Conservation (phyloP, 2,888 invertebrate species). For the Drosophila longiperda region DNA sequence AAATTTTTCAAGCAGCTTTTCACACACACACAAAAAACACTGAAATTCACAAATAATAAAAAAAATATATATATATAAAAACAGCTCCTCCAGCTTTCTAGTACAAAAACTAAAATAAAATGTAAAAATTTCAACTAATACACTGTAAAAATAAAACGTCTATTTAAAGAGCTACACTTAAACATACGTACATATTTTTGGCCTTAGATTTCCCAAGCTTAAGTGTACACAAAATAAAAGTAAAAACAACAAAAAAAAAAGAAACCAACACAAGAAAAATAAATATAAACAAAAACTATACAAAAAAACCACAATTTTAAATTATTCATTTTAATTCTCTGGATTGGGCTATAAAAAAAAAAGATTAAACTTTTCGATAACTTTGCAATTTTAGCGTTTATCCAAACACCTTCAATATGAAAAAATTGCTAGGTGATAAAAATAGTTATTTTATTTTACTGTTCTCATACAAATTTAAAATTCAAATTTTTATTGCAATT, state of each 20-base stretch:
- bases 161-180: constrained; percentile 52
- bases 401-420: constrained; percentile 3
- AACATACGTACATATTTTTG: constrained; percentile 75
- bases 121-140: constrained; percentile 44
- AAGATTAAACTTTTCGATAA: neutral
- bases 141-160: constrained; percentile 55
- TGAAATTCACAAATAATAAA: neutral
- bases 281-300: constrained; percentile 66
- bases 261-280: constrained; percentile 51
- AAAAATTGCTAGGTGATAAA: constrained; percentile 3
- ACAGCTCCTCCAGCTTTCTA: constrained; percentile 64
- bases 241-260: constrained; percentile 40
- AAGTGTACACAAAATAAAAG: constrained; percentile 59
- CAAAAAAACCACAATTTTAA: constrained; percentile 13
- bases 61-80: neutral
- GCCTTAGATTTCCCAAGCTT: constrained; percentile 75
- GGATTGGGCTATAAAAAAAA: neutral
- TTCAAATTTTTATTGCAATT: constrained; percentile 63
- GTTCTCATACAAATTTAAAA: constrained; percentile 35
- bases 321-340: neutral
- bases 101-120: constrained; percentile 63
- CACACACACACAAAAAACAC: constrained; percentile 27
- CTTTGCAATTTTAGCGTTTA: constrained; percentile 3
- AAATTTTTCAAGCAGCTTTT: constrained; percentile 76
- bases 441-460: neutral